Conservation (phyloP, 2,888 invertebrate species). For the Mythimna loreyi region DNA sequence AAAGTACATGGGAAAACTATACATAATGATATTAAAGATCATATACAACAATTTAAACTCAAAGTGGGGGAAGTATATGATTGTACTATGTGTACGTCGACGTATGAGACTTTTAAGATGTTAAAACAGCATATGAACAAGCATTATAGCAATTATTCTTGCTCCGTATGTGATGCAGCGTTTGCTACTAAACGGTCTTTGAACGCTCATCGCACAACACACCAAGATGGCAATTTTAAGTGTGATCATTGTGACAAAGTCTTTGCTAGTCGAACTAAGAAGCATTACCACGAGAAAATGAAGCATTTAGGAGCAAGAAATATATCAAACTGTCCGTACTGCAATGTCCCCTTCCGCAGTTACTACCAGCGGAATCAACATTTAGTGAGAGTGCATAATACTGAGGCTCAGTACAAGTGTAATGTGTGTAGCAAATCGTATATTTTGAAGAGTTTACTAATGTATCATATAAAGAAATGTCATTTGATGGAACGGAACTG, state of each 20-base stretch:
- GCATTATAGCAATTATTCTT: conserved; percentile 81
- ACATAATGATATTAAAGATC: conserved; percentile 81
- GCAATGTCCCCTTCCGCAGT: conserved; percentile 80
- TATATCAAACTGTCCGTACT: conserved; percentile 83
- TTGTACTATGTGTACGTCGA: conserved; percentile 80
- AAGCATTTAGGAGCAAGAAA: conserved; percentile 82
- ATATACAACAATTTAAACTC: conserved; percentile 81
- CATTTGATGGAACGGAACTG: conserved; percentile 88
- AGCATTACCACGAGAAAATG: conserved; percentile 83
- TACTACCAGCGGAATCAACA: conserved; percentile 86
- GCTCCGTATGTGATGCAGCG: conserved; percentile 76
- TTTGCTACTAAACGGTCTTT: conserved; percentile 82
- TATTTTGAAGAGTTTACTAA: conserved; percentile 80
- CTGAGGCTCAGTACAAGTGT: conserved; percentile 84
- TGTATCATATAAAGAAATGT: conserved; percentile 84
- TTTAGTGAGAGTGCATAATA: conserved; percentile 83
- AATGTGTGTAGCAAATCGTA: conserved; percentile 82
- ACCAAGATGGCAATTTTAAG: conserved; percentile 82
- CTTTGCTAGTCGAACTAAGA: conserved; percentile 78
- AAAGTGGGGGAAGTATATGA: conserved; percentile 81
- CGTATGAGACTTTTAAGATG: conserved; percentile 86
- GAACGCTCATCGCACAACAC: conserved; percentile 77
- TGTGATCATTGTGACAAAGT: conserved; percentile 84
- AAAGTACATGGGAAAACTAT: conserved; percentile 74
- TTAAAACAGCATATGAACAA: conserved; percentile 86